These are phyloP conservation scores for Electrona antarctica DNA, from an alignment of 2,113 vertebrate genomes.

Conservation along the genomic window DNA sequence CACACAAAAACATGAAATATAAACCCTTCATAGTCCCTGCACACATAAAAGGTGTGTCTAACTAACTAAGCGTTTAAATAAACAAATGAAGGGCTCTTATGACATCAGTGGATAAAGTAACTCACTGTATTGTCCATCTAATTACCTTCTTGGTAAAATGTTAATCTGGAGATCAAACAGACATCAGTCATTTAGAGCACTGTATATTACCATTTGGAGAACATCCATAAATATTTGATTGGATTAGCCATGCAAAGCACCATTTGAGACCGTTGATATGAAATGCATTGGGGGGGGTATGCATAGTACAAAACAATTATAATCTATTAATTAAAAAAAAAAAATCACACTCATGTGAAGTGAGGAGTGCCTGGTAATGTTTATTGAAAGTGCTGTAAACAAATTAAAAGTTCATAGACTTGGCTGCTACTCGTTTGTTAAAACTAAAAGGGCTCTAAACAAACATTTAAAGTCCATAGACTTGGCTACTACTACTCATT, in stretches of 20 bases:
- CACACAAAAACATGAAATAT: constrained; percentile 45
- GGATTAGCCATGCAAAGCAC: neutral
- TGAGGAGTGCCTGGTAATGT: too few species aligned
- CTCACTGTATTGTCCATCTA: constrained; percentile 47
- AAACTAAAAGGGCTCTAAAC: too few species aligned
- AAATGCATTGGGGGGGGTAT: neutral
- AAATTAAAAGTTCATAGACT: too few species aligned
- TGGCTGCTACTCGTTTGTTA: too few species aligned
- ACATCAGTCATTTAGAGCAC: constrained; percentile 9
- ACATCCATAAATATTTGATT: neutral
- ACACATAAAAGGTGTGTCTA: constrained; percentile 59
- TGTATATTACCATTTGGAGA: neutral
- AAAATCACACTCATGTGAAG: too few species aligned
- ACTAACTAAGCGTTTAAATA: constrained; percentile 46
- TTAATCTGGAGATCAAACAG: constrained; percentile 30
- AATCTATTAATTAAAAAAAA: too few species aligned
- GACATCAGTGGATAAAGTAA: constrained; percentile 49
- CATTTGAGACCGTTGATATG: neutral
- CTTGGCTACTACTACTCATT: too few species aligned
- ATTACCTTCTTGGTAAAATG: constrained; percentile 40
- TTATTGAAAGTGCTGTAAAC: too few species aligned
- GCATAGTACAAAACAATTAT: too few species aligned
- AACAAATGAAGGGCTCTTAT: constrained; percentile 44
- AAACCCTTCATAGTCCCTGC: constrained; percentile 51
- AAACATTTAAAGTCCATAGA: too few species aligned